These are phyloP conservation scores for Lysiphlebus fabarum DNA, from an alignment of 1,140 invertebrate genomes.

Conservation along the genomic window DNA sequence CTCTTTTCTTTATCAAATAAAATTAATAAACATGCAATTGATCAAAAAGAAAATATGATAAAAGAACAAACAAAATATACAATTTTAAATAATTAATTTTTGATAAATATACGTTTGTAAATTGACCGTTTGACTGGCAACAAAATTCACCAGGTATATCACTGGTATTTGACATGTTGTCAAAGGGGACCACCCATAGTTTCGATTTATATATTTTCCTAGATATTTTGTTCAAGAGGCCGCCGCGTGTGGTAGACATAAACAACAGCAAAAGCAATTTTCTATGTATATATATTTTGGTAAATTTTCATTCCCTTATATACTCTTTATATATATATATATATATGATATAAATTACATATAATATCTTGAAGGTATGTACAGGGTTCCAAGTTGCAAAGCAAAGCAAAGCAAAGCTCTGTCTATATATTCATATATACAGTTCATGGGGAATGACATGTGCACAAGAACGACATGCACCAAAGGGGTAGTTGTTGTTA, in stretches of 20 bases:
- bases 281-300: not conserved
- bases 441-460: constrained; percentile 35
- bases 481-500: not conserved
- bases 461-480: constrained; percentile 26
- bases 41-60: no score
- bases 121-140: no score
- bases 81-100: no score
- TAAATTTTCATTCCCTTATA: not conserved
- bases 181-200: constrained; percentile 13
- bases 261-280: constrained; percentile 21
- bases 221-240: not conserved
- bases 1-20: no score
- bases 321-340: constrained; percentile 14
- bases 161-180: not conserved
- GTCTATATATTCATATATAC: constrained; percentile 30
- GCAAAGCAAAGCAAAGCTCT: constrained; percentile 19
- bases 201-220: not conserved
- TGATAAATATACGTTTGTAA: no score
- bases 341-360: no score
- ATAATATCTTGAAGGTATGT: no score
- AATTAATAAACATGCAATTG: no score
- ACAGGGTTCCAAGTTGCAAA: no score
- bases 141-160: no score
- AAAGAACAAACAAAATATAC: no score
- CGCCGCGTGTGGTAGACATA: constrained; percentile 29